Evolutionary conservation across 2,113 vertebrate species (phyloP).

Genomic region (Meleagris gallopavo): DNA sequence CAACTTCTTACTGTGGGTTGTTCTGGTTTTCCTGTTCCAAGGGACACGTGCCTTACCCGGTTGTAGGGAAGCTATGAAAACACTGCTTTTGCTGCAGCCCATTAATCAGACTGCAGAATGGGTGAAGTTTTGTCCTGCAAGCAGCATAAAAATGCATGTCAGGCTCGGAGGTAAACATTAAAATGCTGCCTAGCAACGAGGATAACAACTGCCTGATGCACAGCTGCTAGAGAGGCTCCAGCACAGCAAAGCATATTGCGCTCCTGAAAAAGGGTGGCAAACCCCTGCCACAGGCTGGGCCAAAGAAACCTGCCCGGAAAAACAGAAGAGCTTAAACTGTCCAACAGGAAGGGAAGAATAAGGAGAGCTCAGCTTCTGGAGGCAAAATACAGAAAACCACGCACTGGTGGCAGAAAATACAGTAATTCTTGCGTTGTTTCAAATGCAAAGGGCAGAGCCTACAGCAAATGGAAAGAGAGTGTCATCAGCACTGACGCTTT

Average conservation of each 20-base stretch:
- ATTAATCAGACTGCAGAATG: neutral
- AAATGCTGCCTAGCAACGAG: conserved; percentile 57
- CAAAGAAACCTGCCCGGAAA: neutral
- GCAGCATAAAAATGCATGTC: neutral
- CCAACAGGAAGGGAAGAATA: fast-evolving
- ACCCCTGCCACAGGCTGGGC: fast-evolving
- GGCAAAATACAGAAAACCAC: neutral
- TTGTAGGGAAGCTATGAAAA: neutral
- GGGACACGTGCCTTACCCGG: fast-evolving
- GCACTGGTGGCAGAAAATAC: neutral
- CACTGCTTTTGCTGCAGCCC: neutral
- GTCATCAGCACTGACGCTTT: fast-evolving
- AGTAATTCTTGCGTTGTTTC: neutral
- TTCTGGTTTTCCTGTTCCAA: fast-evolving
- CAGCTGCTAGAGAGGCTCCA: neutral
- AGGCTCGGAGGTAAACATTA: conserved; percentile 65
- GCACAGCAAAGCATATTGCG: neutral
- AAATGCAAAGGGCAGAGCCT: neutral
- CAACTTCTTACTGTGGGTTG: fast-evolving
- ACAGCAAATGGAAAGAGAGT: fast-evolving
- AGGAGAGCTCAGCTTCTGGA: fast-evolving
- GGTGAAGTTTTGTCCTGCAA: neutral
- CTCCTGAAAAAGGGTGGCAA: fast-evolving
- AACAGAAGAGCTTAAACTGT: fast-evolving
- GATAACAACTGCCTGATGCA: conserved; percentile 26